phyloP scores from a whole-genome alignment of 1,140 invertebrate species.

The Temnothorax longispinosus region DNA sequence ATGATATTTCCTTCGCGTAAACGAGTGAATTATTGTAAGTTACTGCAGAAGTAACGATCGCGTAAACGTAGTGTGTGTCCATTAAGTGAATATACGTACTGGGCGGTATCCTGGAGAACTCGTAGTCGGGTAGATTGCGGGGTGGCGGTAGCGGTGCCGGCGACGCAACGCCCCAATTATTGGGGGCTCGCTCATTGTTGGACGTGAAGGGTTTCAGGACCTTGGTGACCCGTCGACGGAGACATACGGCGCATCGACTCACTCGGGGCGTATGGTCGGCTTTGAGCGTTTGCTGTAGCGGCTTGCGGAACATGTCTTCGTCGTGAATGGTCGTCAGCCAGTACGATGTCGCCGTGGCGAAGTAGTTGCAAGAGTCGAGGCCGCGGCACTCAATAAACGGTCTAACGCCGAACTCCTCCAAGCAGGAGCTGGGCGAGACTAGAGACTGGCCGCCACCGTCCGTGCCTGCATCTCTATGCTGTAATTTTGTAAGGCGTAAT shows the following conservation, averaged over 20 bases:
- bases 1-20: too few relatives aligned
- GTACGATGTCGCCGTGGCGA: constrained; percentile 94
- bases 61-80: too few relatives aligned
- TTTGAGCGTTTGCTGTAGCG: constrained; percentile 94
- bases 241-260: constrained; percentile 92
- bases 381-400: constrained; percentile 97
- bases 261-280: constrained; percentile 92
- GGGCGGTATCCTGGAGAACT: constrained; percentile 11
- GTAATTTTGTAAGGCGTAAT: constrained; percentile 49
- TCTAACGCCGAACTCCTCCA: constrained; percentile 95
- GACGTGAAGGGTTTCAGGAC: constrained; percentile 61
- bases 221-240: constrained; percentile 80
- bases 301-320: constrained; percentile 92
- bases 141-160: constrained; percentile 4
- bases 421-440: constrained; percentile 96
- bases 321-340: constrained; percentile 96
- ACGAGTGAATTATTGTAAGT: too few relatives aligned
- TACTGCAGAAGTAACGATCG: too few relatives aligned
- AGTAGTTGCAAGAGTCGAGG: constrained; percentile 96
- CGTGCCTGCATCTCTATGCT: constrained; percentile 96
- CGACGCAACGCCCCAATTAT: constrained; percentile 34
- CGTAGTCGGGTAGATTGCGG: constrained; percentile 51
- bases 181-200: constrained; percentile 62
- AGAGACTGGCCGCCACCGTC: constrained; percentile 96
- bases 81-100: too few relatives aligned